A percentile compares a stretch with the other conserved stretches of the same genome.
These are phyloP conservation scores for Leucosticte australis DNA, from an alignment of 2,113 vertebrate genomes.

Conservation along the genomic window DNA sequence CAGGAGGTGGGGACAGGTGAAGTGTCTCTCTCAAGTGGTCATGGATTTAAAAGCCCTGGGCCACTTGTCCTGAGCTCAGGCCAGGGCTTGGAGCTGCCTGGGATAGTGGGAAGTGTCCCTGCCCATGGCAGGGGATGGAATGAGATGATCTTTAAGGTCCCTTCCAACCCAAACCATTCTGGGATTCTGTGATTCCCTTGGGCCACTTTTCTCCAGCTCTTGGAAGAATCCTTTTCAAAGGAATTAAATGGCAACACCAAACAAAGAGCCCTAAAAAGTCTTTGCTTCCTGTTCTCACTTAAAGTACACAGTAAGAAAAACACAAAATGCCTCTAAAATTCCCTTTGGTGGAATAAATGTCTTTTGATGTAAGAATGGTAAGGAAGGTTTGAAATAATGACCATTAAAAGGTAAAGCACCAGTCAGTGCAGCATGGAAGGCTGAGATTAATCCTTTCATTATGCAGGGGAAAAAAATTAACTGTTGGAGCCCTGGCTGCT, in stretches of 20 bases:
- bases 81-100: neutral
- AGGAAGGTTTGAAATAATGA: neutral
- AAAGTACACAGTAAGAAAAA: neutral
- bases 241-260: neutral
- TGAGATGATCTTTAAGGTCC: neutral
- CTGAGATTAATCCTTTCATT: neutral
- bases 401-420: neutral
- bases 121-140: neutral
- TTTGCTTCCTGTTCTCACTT: neutral
- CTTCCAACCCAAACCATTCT: too few species aligned
- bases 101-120: neutral
- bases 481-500: neutral
- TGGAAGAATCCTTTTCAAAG: neutral
- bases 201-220: neutral
- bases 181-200: neutral
- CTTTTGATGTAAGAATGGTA: rapidly evolving
- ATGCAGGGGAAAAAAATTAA: neutral
- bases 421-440: neutral
- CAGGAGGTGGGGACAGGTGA: neutral
- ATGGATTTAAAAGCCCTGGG: neutral
- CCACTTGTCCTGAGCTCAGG: neutral
- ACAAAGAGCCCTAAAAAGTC: neutral
- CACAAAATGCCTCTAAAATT: neutral
- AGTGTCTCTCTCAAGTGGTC: rapidly evolving
- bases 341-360: neutral